phyloP scores from a whole-genome alignment of 2,888 invertebrate species.

The Linhomoeus sp. region DNA sequence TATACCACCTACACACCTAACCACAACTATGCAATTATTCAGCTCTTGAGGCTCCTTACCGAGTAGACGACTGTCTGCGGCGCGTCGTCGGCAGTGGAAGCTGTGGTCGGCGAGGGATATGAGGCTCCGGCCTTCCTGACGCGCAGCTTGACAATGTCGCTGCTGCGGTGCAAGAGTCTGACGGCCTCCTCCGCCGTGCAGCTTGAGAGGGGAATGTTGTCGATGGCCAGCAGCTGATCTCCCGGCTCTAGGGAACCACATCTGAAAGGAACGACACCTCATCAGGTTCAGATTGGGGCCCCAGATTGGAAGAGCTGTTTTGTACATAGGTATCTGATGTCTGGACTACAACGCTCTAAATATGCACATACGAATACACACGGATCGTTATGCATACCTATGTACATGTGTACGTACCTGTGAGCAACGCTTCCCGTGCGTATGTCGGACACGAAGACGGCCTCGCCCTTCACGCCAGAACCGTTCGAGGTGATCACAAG shows the following conservation, averaged over 20 bases:
- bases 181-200: constrained; percentile 42
- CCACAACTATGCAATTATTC: too few relatives aligned
- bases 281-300: too few relatives aligned
- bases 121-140: constrained; percentile 20
- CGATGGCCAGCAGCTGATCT: constrained; percentile 65
- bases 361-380: too few relatives aligned
- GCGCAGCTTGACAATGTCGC: constrained; percentile 36
- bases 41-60: not conserved
- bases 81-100: not conserved
- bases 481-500: constrained; percentile 45
- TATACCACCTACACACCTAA: too few relatives aligned
- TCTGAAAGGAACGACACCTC: constrained; percentile 12
- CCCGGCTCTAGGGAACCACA: constrained; percentile 61
- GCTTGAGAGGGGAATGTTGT: constrained; percentile 55
- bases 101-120: not conserved
- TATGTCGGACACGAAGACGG: constrained; percentile 67
- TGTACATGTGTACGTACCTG: too few relatives aligned
- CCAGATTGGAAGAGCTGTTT: constrained; percentile 4
- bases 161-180: constrained; percentile 29
- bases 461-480: constrained; percentile 35
- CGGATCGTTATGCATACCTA: too few relatives aligned
- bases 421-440: constrained; percentile 73
- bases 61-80: constrained; percentile 37
- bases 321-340: too few relatives aligned
- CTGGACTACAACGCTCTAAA: too few relatives aligned